Evolutionary conservation across 2,888 invertebrate genomes (phyloP).

Genomic region (Drosophila falleni): DNA sequence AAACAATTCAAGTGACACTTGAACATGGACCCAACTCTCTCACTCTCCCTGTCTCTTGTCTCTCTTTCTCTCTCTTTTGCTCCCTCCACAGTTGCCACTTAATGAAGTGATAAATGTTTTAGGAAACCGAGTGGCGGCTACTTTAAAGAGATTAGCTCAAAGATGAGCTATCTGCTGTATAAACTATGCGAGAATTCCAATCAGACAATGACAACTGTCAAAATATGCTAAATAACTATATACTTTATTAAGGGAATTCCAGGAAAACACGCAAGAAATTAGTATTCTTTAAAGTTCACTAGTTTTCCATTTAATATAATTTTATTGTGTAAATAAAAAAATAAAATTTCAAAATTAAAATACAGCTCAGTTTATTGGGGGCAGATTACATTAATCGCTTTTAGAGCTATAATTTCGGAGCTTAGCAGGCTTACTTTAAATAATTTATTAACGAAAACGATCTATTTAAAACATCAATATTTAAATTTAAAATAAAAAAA

Average conservation of each 20-base stretch:
- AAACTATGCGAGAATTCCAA: conserved; percentile 42
- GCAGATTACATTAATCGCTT: no score
- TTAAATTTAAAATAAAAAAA: no score
- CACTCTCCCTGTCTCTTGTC: no score
- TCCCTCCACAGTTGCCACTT: conserved; percentile 33
- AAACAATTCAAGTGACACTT: conserved; percentile 55
- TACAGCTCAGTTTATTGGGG: not conserved
- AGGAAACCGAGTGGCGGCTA: conserved; percentile 27
- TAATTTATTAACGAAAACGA: not conserved
- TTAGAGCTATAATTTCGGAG: no score
- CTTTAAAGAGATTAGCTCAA: conserved; percentile 36
- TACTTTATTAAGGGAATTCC: conserved; percentile 9
- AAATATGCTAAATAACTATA: conserved; percentile 42
- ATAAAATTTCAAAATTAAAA: not conserved
- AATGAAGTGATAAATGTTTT: conserved; percentile 79
- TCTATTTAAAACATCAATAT: no score
- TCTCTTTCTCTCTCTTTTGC: not conserved
- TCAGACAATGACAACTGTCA: conserved; percentile 55
- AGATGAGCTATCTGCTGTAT: conserved; percentile 53
- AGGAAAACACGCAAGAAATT: not conserved
- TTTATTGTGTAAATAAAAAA: not conserved
- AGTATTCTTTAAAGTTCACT: not conserved
- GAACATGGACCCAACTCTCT: conserved; percentile 36
- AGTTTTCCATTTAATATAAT: not conserved
- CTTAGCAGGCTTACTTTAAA: no score